Evolutionary conservation across 2,113 vertebrate species (phyloP).

Genomic region (Prolemur simus): DNA sequence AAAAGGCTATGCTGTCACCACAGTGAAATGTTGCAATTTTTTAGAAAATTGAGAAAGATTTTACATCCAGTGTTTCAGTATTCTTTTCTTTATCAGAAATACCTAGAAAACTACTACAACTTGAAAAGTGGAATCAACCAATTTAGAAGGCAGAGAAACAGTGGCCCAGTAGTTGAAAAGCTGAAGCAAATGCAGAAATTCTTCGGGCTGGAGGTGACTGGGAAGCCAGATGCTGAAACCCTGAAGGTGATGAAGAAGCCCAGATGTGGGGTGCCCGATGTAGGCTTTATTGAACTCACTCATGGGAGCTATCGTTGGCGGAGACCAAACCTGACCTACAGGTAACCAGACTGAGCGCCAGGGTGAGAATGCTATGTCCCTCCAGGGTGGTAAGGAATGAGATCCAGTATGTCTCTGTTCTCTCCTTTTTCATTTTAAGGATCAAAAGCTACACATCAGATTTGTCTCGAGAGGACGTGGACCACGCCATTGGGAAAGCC

Average conservation of each 20-base stretch:
- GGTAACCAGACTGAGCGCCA: conserved; percentile 79
- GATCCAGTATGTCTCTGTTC: neutral
- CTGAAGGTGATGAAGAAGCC: conserved; percentile 87
- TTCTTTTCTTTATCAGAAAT: conserved; percentile 64
- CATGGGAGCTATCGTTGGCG: conserved; percentile 83
- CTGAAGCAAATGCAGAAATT: conserved; percentile 92
- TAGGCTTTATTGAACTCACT: conserved; percentile 75
- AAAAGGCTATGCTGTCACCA: neutral
- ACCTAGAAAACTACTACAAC: conserved; percentile 77
- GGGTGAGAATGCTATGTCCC: neutral
- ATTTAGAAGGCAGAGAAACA: neutral
- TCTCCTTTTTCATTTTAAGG: conserved; percentile 62
- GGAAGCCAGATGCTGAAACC: conserved; percentile 86
- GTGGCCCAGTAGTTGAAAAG: conserved; percentile 69
- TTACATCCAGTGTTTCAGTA: neutral
- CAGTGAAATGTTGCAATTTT: conserved; percentile 76
- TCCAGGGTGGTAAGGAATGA: neutral
- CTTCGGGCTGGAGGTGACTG: conserved; percentile 87
- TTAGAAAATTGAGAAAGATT: neutral
- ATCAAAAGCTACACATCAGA: conserved; percentile 92
- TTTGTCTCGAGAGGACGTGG: conserved; percentile 84
- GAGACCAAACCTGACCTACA: conserved; percentile 88
- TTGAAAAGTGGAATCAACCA: neutral
- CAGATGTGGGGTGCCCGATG: conserved; percentile 88
- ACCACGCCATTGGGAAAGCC: conserved; percentile 85